phyloP scores from a whole-genome alignment of 1,140 invertebrate species.

The Macrocentrus cingulum region DNA sequence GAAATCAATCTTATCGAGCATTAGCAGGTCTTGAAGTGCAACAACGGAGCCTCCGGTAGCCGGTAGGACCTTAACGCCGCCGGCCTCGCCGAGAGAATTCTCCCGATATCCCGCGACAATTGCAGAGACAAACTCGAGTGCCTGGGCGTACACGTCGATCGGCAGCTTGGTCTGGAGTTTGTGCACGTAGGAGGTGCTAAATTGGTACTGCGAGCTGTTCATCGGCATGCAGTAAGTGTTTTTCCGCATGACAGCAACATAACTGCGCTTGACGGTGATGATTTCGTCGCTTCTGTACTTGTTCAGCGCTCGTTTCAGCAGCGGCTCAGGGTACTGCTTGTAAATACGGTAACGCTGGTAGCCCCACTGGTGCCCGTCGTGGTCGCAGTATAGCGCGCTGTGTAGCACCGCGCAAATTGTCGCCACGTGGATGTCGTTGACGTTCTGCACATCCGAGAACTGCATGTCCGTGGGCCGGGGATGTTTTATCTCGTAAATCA shows the following conservation, averaged over 20 bases:
- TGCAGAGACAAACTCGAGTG: constrained; percentile 42
- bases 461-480: constrained; percentile 35
- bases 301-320: constrained; percentile 63
- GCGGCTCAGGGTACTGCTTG: constrained; percentile 68
- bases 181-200: constrained; percentile 56
- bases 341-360: constrained; percentile 73
- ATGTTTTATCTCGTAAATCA: constrained; percentile 42
- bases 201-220: constrained; percentile 61
- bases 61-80: constrained; percentile 36
- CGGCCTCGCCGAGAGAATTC: constrained; percentile 14
- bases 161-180: constrained; percentile 61
- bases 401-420: constrained; percentile 62
- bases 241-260: constrained; percentile 52
- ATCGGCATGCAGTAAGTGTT: constrained; percentile 58
- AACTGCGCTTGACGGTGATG: constrained; percentile 54
- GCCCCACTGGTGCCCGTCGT: constrained; percentile 65
- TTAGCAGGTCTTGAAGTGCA: constrained; percentile 43
- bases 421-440: constrained; percentile 48
- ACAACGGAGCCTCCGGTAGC: constrained; percentile 46
- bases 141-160: constrained; percentile 54
- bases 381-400: constrained; percentile 65
- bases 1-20: constrained; percentile 49
- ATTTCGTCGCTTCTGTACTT: constrained; percentile 64
- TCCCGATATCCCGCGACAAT: constrained; percentile 40
- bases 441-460: constrained; percentile 41